A percentile compares a stretch with the other conserved stretches of the same genome.
Conservation (phyloP, 2,888 invertebrate species). For the Phalera bucephala region DNA sequence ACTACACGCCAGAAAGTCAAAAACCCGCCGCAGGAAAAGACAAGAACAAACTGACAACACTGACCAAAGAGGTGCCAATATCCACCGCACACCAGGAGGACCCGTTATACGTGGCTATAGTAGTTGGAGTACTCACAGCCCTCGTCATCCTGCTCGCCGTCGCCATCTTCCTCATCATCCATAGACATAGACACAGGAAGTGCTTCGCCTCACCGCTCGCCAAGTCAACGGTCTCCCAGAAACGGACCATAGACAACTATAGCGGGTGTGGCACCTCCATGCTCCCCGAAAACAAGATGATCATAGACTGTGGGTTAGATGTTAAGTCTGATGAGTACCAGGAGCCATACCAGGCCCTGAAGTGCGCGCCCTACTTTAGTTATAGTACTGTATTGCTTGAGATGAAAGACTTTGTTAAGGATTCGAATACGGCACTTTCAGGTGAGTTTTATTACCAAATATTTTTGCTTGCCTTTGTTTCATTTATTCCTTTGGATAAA, state of each 20-base stretch:
- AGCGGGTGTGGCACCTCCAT: constrained; percentile 80
- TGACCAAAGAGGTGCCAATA: constrained; percentile 84
- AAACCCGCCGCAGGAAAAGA: constrained; percentile 79
- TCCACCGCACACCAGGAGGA: constrained; percentile 87
- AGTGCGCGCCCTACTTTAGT: constrained; percentile 89
- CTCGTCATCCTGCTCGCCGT: constrained; percentile 88
- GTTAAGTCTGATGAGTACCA: constrained; percentile 89
- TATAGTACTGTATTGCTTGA: constrained; percentile 90
- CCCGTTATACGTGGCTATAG: constrained; percentile 89
- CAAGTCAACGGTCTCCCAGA: constrained; percentile 62
- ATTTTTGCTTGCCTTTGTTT: too few species aligned
- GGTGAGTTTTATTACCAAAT: too few species aligned
- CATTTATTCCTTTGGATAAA: too few species aligned
- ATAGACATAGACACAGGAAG: constrained; percentile 87
- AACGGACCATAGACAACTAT: constrained; percentile 81
- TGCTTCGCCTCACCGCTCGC: constrained; percentile 88
- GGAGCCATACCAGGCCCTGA: constrained; percentile 90
- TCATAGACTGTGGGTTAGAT: constrained; percentile 82
- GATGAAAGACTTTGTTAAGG: constrained; percentile 87
- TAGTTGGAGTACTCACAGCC: constrained; percentile 89
- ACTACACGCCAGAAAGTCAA: constrained; percentile 87
- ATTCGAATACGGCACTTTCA: constrained; percentile 64
- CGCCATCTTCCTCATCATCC: constrained; percentile 88
- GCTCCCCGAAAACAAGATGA: constrained; percentile 77
- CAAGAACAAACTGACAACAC: constrained; percentile 67